These are phyloP conservation scores for Cynodonichthys magdalenae DNA, from an alignment of 2,797 vertebrate genomes.

Conservation along the genomic window DNA sequence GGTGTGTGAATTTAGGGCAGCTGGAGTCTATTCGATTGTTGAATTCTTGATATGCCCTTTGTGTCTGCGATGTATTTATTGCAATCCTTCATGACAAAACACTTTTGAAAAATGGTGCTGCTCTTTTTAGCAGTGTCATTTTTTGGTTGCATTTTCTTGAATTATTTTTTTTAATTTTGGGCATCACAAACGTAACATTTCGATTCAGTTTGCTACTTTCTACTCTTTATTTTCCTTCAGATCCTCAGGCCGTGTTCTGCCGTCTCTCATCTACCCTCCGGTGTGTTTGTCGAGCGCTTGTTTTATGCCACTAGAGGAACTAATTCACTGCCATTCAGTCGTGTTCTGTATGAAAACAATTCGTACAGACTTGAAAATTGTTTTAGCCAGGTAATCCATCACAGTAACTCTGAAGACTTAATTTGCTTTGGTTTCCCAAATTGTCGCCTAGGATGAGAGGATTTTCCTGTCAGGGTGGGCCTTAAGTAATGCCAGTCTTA, in stretches of 20 bases:
- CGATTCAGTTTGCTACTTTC: conserved; percentile 6
- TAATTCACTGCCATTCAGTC: conserved; percentile 54
- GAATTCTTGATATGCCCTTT: too few relatives aligned
- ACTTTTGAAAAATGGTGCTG: too few relatives aligned
- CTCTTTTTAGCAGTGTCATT: not conserved
- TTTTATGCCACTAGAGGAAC: conserved; percentile 42
- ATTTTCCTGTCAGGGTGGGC: conserved; percentile 41
- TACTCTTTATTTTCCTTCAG: not conserved
- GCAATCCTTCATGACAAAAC: too few relatives aligned
- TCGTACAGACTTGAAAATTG: conserved; percentile 50
- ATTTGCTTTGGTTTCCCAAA: conserved; percentile 78
- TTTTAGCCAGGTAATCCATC: conserved; percentile 54
- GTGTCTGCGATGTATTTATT: too few relatives aligned
- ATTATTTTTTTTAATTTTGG: conserved; percentile 3
- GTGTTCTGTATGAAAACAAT: conserved; percentile 58
- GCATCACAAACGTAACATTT: not conserved
- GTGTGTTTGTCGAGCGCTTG: conserved; percentile 26
- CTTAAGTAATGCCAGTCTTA: conserved; percentile 22
- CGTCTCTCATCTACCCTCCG: conserved; percentile 11
- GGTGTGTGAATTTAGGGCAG: too few relatives aligned
- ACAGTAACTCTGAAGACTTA: conserved; percentile 64
- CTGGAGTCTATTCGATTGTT: too few relatives aligned
- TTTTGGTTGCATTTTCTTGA: conserved; percentile 5
- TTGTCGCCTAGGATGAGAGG: conserved; percentile 36
- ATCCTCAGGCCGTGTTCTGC: conserved; percentile 10